phyloP scores from a whole-genome alignment of 2,113 vertebrate species.

The Miniopterus natalensis region DNA sequence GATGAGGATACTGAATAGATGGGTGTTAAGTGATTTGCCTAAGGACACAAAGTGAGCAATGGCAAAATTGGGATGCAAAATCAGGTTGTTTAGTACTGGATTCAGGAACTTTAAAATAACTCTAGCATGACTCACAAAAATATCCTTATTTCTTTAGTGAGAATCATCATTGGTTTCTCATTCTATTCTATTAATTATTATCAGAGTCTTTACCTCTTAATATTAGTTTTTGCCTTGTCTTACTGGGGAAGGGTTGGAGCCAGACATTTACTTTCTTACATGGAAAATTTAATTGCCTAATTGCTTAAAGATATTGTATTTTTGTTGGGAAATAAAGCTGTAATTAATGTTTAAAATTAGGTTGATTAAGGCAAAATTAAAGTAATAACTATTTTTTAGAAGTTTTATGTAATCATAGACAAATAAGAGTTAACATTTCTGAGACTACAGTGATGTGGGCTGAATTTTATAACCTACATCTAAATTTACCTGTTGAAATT shows the following conservation, averaged over 20 bases:
- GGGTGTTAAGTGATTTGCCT: neutral
- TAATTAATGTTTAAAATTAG: conserved; percentile 33
- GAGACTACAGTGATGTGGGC: neutral
- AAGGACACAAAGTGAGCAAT: neutral
- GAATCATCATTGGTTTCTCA: neutral
- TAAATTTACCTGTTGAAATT: neutral
- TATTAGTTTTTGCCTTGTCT: neutral
- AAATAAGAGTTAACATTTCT: conserved; percentile 14
- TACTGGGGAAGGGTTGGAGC: neutral
- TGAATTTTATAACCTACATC: neutral
- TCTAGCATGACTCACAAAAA: neutral
- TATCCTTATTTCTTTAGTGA: neutral
- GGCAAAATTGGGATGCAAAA: neutral
- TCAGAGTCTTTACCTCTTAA: neutral
- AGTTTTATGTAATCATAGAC: neutral
- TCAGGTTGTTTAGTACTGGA: neutral
- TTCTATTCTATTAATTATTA: neutral
- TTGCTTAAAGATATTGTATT: neutral
- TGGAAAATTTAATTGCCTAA: neutral
- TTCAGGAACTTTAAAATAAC: neutral
- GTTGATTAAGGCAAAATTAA: neutral
- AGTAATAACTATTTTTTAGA: neutral
- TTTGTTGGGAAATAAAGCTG: neutral
- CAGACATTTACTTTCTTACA: neutral
- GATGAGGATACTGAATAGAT: neutral